Evolutionary conservation across 2,797 vertebrate species (phyloP).

Genomic region (Novumbra hubbsi): DNA sequence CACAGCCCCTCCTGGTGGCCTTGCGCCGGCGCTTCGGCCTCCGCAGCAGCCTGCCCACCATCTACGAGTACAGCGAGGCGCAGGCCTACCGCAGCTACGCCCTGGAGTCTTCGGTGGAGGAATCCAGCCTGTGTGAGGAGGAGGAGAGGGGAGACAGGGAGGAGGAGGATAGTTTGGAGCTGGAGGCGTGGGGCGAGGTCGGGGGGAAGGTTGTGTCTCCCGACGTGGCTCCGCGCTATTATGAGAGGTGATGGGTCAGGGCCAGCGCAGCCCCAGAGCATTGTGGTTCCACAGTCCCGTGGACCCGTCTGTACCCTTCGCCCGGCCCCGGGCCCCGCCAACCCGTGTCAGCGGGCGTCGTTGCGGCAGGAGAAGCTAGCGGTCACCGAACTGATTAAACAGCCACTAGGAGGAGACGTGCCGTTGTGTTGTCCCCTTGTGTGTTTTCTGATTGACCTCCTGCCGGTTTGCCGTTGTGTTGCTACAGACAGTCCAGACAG

Average conservation of each 20-base stretch:
- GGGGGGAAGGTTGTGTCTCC: constrained; percentile 47
- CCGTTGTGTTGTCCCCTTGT: constrained; percentile 39
- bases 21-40: constrained; percentile 83
- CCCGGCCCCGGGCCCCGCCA: constrained; percentile 30
- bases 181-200: constrained; percentile 60
- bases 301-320: constrained; percentile 14
- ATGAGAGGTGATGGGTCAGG: constrained; percentile 75
- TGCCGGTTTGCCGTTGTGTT: constrained; percentile 20
- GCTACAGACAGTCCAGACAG: constrained; percentile 26
- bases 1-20: constrained; percentile 85
- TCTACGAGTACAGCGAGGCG: constrained; percentile 77
- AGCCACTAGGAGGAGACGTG: constrained; percentile 33
- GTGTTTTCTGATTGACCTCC: constrained; percentile 26
- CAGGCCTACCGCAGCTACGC: constrained; percentile 60
- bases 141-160: constrained; percentile 50
- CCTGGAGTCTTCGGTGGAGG: constrained; percentile 68
- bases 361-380: constrained; percentile 26
- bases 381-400: constrained; percentile 38
- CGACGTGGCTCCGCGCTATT: constrained; percentile 66
- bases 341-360: constrained; percentile 39
- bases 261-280: constrained; percentile 34
- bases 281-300: constrained; percentile 32
- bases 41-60: constrained; percentile 85
- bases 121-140: constrained; percentile 72
- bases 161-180: constrained; percentile 64